These are phyloP conservation scores for Podarcis raffonei DNA, from an alignment of 2,113 vertebrate species.

Conservation along the genomic window DNA sequence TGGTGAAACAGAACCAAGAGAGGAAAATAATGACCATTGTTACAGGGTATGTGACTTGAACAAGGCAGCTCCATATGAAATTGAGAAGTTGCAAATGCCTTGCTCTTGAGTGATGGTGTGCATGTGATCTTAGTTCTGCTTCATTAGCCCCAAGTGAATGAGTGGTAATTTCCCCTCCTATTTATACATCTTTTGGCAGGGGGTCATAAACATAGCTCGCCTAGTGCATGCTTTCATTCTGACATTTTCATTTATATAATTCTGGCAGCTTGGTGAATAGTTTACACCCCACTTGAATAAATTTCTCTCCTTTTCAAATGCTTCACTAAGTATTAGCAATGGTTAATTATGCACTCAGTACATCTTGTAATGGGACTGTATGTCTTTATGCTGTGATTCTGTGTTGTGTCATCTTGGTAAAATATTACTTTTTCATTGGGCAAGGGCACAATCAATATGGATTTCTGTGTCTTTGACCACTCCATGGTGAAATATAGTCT, in stretches of 20 bases:
- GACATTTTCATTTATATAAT: constrained; percentile 65
- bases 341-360: constrained; percentile 69
- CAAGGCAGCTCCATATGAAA: constrained; percentile 65
- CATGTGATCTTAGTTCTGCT: constrained; percentile 74
- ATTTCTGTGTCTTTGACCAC: constrained; percentile 69
- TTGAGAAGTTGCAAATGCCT: constrained; percentile 64
- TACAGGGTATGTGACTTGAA: constrained; percentile 57
- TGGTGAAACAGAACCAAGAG: constrained; percentile 60
- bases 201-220: constrained; percentile 71
- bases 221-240: constrained; percentile 63
- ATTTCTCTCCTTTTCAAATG: constrained; percentile 69
- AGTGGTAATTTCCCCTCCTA: constrained; percentile 74
- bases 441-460: constrained; percentile 60
- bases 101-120: constrained; percentile 65
- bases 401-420: constrained; percentile 61
- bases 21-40: constrained; percentile 62
- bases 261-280: constrained; percentile 69
- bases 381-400: constrained; percentile 68
- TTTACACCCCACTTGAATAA: constrained; percentile 68
- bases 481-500: constrained; percentile 63
- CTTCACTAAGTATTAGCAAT: constrained; percentile 68
- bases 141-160: constrained; percentile 76
- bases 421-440: constrained; percentile 57
- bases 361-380: constrained; percentile 69
- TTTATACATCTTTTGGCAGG: constrained; percentile 75